phyloP scores from a whole-genome alignment of 2,888 invertebrate species.

The Orthosia gracilis region DNA sequence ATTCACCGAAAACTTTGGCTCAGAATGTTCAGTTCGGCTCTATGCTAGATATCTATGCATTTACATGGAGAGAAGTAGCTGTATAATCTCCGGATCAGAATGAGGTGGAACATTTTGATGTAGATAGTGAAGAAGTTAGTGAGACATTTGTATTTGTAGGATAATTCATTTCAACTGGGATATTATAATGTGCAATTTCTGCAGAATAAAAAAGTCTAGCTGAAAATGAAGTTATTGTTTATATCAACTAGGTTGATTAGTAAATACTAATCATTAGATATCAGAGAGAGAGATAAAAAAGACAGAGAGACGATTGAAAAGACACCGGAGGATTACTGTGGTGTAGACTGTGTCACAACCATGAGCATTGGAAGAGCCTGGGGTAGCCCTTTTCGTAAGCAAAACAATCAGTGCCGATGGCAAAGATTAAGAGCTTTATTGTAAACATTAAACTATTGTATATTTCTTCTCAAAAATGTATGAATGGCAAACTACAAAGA shows the following conservation, averaged over 20 bases:
- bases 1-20: slow-evolving; percentile 59
- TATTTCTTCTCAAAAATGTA: neutral
- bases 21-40: slow-evolving; percentile 38
- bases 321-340: too few species aligned
- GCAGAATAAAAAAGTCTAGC: too few species aligned
- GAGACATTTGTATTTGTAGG: neutral
- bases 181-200: neutral
- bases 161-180: neutral
- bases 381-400: too few species aligned
- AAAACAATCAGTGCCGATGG: too few species aligned
- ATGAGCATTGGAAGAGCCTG: too few species aligned
- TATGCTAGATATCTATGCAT: slow-evolving; percentile 23
- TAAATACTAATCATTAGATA: neutral
- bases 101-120: slow-evolving; percentile 24
- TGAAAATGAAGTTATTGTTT: neutral
- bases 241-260: neutral
- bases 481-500: neutral
- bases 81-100: slow-evolving; percentile 28
- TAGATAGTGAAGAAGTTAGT: neutral
- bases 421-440: neutral
- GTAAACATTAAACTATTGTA: too few species aligned
- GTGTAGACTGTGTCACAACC: too few species aligned
- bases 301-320: too few species aligned
- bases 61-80: slow-evolving; percentile 13
- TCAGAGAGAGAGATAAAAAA: too few species aligned